Conservation (phyloP, 2,888 invertebrate species). For the Cheilosia variabilis region DNA sequence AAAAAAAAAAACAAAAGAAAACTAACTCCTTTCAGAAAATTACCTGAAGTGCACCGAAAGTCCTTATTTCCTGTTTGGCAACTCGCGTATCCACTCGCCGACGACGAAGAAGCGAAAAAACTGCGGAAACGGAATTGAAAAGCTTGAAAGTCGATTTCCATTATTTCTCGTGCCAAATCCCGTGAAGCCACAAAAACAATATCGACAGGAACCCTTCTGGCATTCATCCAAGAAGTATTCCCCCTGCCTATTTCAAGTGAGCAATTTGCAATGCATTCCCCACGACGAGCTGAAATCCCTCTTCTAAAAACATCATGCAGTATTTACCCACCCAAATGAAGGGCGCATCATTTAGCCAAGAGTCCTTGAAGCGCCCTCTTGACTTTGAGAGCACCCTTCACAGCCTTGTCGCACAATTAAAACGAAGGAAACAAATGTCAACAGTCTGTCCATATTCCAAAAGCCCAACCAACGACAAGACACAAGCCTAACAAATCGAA, state of each 20-base stretch:
- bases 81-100: conserved; percentile 26
- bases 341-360: conserved; percentile 45
- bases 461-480: not conserved
- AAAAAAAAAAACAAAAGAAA: not conserved
- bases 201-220: conserved; percentile 38
- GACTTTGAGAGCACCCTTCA: conserved; percentile 41
- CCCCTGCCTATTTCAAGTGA: conserved; percentile 29
- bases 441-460: conserved; percentile 32
- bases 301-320: conserved; percentile 20
- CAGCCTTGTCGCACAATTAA: conserved; percentile 60
- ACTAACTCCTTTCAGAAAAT: conserved; percentile 28
- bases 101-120: not conserved
- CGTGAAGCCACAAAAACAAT: conserved; percentile 52
- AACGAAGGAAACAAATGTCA: conserved; percentile 62
- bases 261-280: conserved; percentile 52
- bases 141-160: conserved; percentile 59
- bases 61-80: conserved; percentile 60
- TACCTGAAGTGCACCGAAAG: conserved; percentile 52
- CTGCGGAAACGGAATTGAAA: conserved; percentile 55
- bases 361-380: conserved; percentile 24
- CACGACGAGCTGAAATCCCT: conserved; percentile 16
- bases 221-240: conserved; percentile 32
- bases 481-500: conserved; percentile 53
- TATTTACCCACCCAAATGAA: conserved; percentile 37
- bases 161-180: conserved; percentile 45